Conservation (phyloP, 1,140 invertebrate genomes). For the Microplitis demolitor region DNA sequence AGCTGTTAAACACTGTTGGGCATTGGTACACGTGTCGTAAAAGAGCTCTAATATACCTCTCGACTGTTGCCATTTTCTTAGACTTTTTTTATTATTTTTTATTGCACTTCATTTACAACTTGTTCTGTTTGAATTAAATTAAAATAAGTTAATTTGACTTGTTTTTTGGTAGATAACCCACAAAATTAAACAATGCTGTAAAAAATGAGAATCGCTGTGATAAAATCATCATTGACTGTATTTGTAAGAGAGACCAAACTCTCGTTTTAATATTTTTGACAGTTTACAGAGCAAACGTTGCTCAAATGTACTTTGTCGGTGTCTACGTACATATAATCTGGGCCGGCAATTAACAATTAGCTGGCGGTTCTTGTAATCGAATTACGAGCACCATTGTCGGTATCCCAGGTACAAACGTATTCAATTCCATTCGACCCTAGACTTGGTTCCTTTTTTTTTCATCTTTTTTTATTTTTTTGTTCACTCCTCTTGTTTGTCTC, state of each 20-base stretch:
- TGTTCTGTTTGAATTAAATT: not conserved
- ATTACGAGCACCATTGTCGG: conserved; percentile 60
- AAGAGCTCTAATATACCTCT: not conserved
- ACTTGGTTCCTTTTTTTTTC: conserved; percentile 17
- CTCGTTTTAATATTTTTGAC: conserved; percentile 3
- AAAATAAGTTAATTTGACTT: no score
- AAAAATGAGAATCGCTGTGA: not conserved
- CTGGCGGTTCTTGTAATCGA: conserved; percentile 63
- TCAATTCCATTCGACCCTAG: conserved; percentile 48
- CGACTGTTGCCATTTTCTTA: not conserved
- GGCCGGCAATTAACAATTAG: conserved; percentile 63
- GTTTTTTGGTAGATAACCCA: no score
- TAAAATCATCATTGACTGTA: not conserved
- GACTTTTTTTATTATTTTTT: not conserved
- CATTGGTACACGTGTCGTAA: conserved; percentile 21
- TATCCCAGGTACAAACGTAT: conserved; percentile 59
- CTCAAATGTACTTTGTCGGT: conserved; percentile 52
- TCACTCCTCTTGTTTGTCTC: conserved; percentile 3
- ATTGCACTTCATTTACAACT: not conserved
- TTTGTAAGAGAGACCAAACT: not conserved
- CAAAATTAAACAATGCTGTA: no score
- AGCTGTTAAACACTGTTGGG: conserved; percentile 60
- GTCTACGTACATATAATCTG: conserved; percentile 33
- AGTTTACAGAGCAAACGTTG: not conserved
- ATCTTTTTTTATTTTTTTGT: conserved; percentile 24